Evolutionary conservation across 2,888 invertebrate genomes (phyloP).

Genomic region (Meandrusa payeni): DNA sequence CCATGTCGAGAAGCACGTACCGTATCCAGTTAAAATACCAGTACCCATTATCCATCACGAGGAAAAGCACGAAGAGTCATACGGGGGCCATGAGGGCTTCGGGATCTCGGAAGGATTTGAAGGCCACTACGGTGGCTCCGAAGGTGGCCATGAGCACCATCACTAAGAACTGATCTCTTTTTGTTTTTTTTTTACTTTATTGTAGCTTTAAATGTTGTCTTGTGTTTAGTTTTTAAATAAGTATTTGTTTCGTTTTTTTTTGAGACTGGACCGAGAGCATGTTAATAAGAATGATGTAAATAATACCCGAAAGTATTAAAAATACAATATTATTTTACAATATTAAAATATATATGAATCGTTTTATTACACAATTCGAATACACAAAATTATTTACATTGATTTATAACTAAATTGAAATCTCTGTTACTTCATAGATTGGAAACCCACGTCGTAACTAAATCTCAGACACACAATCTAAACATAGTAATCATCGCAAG

Average conservation of each 20-base stretch:
- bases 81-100: constrained; percentile 31
- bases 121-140: constrained; percentile 32
- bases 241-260: constrained; percentile 44
- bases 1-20: constrained; percentile 84
- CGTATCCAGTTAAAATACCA: constrained; percentile 86
- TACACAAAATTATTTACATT: too few species aligned
- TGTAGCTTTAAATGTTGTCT: constrained; percentile 76
- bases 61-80: constrained; percentile 39
- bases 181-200: constrained; percentile 36
- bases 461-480: too few species aligned
- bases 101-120: constrained; percentile 24
- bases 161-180: constrained; percentile 76
- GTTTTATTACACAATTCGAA: constrained; percentile 14
- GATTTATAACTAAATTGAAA: too few species aligned
- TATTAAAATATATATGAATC: constrained; percentile 35
- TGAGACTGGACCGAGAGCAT: constrained; percentile 50
- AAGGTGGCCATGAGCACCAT: constrained; percentile 59
- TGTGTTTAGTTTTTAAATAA: constrained; percentile 59
- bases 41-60: constrained; percentile 82
- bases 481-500: too few species aligned
- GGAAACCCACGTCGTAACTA: too few species aligned
- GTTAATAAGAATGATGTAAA: constrained; percentile 54
- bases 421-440: too few species aligned
- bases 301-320: constrained; percentile 75
- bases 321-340: too few species aligned